Conservation (phyloP, 2,888 invertebrate species). For the Polydesmus complanatus region DNA sequence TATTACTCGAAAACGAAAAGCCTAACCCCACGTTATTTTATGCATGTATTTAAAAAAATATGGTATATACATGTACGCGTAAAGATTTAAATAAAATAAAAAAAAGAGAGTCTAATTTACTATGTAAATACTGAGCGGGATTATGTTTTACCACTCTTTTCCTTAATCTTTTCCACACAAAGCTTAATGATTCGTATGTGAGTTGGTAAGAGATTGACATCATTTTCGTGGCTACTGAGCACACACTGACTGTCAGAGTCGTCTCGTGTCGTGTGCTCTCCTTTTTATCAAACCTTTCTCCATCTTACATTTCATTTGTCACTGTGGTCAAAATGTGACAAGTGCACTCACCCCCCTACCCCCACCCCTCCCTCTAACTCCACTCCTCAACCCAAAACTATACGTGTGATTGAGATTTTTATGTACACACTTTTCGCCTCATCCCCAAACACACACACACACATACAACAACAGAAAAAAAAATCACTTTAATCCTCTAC, state of each 20-base stretch:
- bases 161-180: background rate
- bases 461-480: background rate
- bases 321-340: background rate
- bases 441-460: too few relatives aligned
- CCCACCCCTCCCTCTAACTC: background rate
- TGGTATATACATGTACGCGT: too few relatives aligned
- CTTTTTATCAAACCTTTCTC: background rate
- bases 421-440: too few relatives aligned
- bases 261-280: background rate
- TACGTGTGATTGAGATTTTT: too few relatives aligned
- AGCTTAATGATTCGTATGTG: background rate
- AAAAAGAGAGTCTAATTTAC: conserved; percentile 6
- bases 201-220: background rate
- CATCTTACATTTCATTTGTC: background rate
- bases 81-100: too few relatives aligned
- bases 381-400: too few relatives aligned
- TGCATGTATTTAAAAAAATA: too few relatives aligned
- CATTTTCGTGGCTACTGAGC: too few relatives aligned
- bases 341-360: background rate
- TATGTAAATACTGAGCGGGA: conserved; percentile 11
- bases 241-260: background rate
- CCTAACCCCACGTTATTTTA: too few relatives aligned
- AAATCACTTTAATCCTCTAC: conserved; percentile 5
- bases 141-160: conserved; percentile 3
- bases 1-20: too few relatives aligned